phyloP scores from a whole-genome alignment of 2,888 invertebrate species.

The Nomada fabriciana region DNA sequence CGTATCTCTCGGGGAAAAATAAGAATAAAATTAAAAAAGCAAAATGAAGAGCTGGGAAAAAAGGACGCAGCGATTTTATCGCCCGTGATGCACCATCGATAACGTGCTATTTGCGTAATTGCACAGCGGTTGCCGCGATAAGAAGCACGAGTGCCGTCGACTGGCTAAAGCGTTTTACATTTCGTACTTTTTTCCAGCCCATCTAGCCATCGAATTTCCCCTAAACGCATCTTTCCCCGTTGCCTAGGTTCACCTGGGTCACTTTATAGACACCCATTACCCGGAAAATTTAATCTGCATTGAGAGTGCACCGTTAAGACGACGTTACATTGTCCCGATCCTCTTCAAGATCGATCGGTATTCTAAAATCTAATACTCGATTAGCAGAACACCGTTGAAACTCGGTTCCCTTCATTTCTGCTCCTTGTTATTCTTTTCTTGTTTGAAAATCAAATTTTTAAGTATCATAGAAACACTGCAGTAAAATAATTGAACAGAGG shows the following conservation, averaged over 20 bases:
- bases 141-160: constrained; percentile 52
- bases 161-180: constrained; percentile 53
- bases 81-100: constrained; percentile 41
- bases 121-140: constrained; percentile 60
- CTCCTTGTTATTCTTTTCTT: background rate
- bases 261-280: constrained; percentile 62
- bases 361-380: constrained; percentile 11
- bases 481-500: too few species aligned
- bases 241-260: constrained; percentile 33
- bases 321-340: constrained; percentile 6
- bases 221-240: constrained; percentile 50
- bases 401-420: too few species aligned
- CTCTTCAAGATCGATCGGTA: constrained; percentile 47
- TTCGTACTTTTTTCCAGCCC: constrained; percentile 54
- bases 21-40: background rate
- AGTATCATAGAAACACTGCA: too few species aligned
- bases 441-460: too few species aligned
- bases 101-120: constrained; percentile 70
- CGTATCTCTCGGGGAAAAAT: background rate
- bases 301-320: constrained; percentile 60
- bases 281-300: constrained; percentile 69
- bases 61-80: constrained; percentile 5
- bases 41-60: background rate
- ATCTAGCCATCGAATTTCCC: constrained; percentile 50
- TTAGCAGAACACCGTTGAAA: background rate